phyloP scores from a whole-genome alignment of 2,797 vertebrate species.

The Hafferia zeledoni region DNA sequence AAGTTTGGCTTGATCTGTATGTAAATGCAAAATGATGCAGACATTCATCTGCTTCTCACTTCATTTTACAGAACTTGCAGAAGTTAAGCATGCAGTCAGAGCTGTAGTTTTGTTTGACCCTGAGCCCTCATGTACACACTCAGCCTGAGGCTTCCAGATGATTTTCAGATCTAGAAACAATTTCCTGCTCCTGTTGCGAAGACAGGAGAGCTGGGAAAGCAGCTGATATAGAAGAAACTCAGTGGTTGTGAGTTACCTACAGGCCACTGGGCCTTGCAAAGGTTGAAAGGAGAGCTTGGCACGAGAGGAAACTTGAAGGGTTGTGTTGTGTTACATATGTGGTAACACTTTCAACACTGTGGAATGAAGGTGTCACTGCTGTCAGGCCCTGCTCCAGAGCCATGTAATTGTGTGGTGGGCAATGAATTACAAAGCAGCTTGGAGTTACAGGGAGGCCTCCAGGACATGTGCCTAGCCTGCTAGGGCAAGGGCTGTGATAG shows the following conservation, averaged over 20 bases:
- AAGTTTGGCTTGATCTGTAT: background rate
- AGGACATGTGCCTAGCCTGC: background rate
- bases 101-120: background rate
- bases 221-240: background rate
- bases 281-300: no score
- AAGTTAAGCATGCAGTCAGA: background rate
- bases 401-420: accelerated
- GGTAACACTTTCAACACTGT: background rate
- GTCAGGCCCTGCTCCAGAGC: background rate
- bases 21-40: background rate
- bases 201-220: background rate
- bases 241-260: accelerated
- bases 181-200: background rate
- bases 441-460: background rate
- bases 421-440: background rate
- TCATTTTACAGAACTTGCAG: background rate
- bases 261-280: background rate
- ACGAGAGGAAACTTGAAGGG: background rate
- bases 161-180: background rate
- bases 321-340: background rate
- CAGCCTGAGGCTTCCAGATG: background rate
- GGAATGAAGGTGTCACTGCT: background rate
- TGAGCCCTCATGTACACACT: accelerated
- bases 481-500: background rate
- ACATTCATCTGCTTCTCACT: background rate